Conservation (phyloP, 2,888 invertebrate genomes). For the Stegophylla sp. region DNA sequence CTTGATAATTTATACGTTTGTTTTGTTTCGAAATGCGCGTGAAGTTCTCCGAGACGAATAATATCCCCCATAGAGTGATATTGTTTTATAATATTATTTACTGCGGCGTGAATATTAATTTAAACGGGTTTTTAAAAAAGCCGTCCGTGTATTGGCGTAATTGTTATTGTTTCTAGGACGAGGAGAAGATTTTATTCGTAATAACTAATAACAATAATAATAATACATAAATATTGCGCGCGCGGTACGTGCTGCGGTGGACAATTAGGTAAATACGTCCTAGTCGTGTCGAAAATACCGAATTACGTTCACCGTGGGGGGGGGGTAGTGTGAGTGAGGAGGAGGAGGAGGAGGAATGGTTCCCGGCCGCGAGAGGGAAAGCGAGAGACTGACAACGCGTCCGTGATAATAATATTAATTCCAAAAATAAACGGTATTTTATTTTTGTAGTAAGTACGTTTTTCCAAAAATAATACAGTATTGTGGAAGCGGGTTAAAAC, state of each 20-base stretch:
- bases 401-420: not conserved
- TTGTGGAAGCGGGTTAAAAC: no score
- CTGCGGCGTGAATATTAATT: slow-evolving; percentile 5
- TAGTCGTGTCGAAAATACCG: not conserved
- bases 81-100: slow-evolving; percentile 8
- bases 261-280: not conserved
- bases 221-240: not conserved
- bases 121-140: not conserved
- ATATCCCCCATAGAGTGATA: not conserved
- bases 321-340: not conserved
- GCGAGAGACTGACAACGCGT: no score
- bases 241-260: not conserved
- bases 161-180: slow-evolving; percentile 6
- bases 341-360: not conserved
- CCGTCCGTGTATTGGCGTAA: not conserved
- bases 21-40: slow-evolving; percentile 20
- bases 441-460: not conserved
- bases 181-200: not conserved
- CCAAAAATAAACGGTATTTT: slow-evolving; percentile 4
- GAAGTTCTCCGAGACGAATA: slow-evolving; percentile 8
- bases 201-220: no score
- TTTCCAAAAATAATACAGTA: no score
- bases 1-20: slow-evolving; percentile 39
- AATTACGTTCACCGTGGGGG: no score
- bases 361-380: not conserved